Conservation (phyloP, 2,113 vertebrate genomes). For the Rattus rattus region DNA sequence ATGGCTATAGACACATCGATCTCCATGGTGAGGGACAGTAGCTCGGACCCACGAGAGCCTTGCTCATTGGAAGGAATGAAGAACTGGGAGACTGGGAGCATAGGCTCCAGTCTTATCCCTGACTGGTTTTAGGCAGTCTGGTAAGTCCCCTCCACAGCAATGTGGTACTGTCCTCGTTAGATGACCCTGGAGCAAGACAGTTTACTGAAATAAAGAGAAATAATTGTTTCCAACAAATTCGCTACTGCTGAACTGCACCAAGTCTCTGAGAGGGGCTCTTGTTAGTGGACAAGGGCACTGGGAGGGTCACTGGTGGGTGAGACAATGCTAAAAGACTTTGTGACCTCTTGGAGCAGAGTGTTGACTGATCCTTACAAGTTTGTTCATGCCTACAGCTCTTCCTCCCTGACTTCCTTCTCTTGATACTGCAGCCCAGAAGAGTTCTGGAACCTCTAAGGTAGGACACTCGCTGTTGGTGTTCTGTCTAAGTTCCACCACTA, state of each 20-base stretch:
- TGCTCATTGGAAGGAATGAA: not conserved
- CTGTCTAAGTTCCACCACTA: too few species aligned
- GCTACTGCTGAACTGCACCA: not conserved
- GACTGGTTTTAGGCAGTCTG: not conserved
- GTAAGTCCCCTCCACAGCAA: not conserved
- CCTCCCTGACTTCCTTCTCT: not conserved
- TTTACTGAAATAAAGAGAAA: not conserved
- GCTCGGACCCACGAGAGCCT: not conserved
- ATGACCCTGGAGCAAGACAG: conserved; percentile 5
- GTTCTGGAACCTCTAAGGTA: not conserved
- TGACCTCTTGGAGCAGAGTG: accelerated
- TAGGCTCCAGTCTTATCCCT: not conserved
- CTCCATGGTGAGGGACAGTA: not conserved
- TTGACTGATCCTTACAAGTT: not conserved
- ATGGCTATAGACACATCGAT: not conserved
- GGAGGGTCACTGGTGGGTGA: not conserved
- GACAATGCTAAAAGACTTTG: not conserved
- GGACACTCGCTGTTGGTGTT: conserved; percentile 57
- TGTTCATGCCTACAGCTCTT: not conserved
- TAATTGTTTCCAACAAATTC: not conserved
- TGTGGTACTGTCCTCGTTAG: accelerated
- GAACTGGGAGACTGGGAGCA: not conserved
- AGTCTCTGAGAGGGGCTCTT: not conserved
- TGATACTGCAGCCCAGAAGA: not conserved
- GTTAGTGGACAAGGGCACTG: not conserved